These are phyloP conservation scores for Albula goreensis DNA, from an alignment of 2,113 vertebrate species.

Conservation along the genomic window DNA sequence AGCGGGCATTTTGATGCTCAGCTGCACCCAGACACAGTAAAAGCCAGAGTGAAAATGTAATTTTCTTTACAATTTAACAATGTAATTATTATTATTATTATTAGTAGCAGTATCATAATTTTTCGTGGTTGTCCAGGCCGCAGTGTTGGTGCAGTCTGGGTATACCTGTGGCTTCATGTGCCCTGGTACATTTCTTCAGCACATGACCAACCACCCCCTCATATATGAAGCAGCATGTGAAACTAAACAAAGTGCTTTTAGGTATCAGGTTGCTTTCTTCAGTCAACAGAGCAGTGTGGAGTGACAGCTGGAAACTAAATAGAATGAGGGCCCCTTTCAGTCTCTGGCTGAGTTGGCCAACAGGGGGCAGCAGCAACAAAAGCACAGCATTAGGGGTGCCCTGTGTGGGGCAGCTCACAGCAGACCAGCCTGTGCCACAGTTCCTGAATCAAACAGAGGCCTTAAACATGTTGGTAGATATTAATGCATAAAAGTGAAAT, in stretches of 20 bases:
- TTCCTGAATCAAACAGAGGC: neutral
- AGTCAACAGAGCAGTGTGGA: neutral
- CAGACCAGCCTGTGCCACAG: neutral
- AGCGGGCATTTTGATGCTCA: neutral
- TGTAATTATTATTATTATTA: too few species aligned
- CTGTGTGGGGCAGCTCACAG: neutral
- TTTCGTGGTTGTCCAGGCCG: neutral
- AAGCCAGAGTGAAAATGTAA: too few species aligned
- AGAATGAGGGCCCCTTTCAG: neutral
- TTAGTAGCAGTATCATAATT: too few species aligned
- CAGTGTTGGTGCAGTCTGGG: neutral
- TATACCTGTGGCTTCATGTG: neutral
- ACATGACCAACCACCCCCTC: too few species aligned
- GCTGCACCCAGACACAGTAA: neutral
- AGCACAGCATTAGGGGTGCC: constrained; percentile 31
- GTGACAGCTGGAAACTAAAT: neutral
- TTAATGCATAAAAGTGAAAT: too few species aligned
- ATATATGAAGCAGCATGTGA: too few species aligned
- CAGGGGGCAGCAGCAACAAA: constrained; percentile 37
- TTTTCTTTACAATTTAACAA: neutral
- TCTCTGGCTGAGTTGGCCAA: neutral
- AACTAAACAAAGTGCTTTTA: too few species aligned
- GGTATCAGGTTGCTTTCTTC: too few species aligned
- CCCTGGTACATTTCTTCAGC: too few species aligned
- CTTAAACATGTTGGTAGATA: neutral